Evolutionary conservation across 2,888 invertebrate genomes (phyloP).

Genomic region (Agrotis ipsilon): DNA sequence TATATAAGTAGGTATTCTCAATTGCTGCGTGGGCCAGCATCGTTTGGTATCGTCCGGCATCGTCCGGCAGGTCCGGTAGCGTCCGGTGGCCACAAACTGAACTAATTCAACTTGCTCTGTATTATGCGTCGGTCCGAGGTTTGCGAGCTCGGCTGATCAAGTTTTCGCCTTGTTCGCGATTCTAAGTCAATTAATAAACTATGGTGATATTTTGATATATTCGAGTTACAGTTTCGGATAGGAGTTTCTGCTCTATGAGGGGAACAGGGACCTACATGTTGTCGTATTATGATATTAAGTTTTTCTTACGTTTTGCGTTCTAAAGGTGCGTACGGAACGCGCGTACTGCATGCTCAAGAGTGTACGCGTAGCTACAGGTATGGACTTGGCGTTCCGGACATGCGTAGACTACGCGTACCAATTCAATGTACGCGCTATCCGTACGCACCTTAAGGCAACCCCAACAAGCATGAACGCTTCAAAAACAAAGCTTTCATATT

Average conservation of each 20-base stretch:
- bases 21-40: constrained; percentile 1
- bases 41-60: neutral
- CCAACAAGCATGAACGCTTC: too few species aligned
- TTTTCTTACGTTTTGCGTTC: too few species aligned
- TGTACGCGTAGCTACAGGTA: too few species aligned
- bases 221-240: constrained; percentile 26
- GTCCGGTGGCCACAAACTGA: constrained; percentile 33
- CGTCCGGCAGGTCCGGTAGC: constrained; percentile 14
- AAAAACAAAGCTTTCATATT: too few species aligned
- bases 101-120: constrained; percentile 53
- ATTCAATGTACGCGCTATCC: too few species aligned
- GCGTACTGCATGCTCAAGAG: too few species aligned
- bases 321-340: too few species aligned
- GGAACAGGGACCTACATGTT: neutral
- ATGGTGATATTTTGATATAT: constrained; percentile 47
- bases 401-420: too few species aligned
- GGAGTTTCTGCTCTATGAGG: neutral
- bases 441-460: too few species aligned
- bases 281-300: too few species aligned
- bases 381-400: too few species aligned
- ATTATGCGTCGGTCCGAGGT: constrained; percentile 41
- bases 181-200: constrained; percentile 52
- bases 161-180: constrained; percentile 46
- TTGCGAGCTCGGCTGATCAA: constrained; percentile 41
- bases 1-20: constrained; percentile 10